Evolutionary conservation across 1,140 invertebrate species (phyloP).

Genomic region (Hyposmocoma kahamanoa): DNA sequence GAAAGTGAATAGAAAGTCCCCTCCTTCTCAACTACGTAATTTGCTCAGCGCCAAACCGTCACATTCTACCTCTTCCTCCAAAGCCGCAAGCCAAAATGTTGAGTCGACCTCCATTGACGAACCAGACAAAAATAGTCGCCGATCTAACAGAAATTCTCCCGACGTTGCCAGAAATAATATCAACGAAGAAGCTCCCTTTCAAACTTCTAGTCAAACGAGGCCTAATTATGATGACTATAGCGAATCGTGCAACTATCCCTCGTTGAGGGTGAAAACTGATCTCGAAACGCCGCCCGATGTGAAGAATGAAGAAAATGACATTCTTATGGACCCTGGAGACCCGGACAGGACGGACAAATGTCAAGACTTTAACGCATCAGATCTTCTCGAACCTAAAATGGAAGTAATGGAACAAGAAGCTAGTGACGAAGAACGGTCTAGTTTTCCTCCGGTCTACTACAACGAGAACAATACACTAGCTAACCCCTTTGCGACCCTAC

Average conservation of each 20-base stretch:
- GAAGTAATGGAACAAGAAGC: constrained; percentile 67
- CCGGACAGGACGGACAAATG: constrained; percentile 51
- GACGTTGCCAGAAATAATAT: constrained; percentile 72
- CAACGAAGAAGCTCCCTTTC: constrained; percentile 68
- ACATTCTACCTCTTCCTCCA: constrained; percentile 73
- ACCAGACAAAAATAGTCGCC: constrained; percentile 60
- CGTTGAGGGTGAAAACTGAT: constrained; percentile 70
- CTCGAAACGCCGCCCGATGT: constrained; percentile 65
- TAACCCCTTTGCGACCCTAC: constrained; percentile 61
- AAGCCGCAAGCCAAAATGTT: constrained; percentile 73
- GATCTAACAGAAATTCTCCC: constrained; percentile 66
- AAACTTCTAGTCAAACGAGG: constrained; percentile 72
- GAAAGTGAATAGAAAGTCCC: constrained; percentile 69
- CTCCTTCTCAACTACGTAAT: constrained; percentile 72
- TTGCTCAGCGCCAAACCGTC: constrained; percentile 73
- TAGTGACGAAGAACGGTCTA: constrained; percentile 61
- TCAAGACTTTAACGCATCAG: constrained; percentile 58
- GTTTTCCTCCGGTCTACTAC: constrained; percentile 55
- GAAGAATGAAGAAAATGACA: constrained; percentile 64
- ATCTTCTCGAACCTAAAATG: constrained; percentile 68
- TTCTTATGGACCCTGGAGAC: constrained; percentile 61
- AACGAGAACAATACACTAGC: constrained; percentile 59
- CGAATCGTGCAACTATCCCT: constrained; percentile 62
- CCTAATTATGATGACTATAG: constrained; percentile 71
- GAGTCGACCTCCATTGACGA: constrained; percentile 63